Percentiles rank a stretch among this genome's conserved stretches.
Evolutionary conservation across 2,797 vertebrate species (phyloP).

Genomic region (Argentina silus): DNA sequence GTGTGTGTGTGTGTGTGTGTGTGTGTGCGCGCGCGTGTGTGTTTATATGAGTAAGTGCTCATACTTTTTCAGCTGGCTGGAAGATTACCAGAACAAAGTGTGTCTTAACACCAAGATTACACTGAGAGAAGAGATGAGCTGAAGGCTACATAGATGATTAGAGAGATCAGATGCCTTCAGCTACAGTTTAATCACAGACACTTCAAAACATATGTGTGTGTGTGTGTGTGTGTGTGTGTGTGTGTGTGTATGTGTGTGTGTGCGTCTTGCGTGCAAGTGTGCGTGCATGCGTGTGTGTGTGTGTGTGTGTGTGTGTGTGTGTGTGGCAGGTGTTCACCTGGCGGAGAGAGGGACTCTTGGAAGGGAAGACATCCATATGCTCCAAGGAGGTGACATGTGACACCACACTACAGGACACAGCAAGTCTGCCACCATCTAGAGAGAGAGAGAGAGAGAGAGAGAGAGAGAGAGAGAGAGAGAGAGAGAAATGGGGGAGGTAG

Average conservation of each 20-base stretch:
- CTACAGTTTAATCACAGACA: not conserved
- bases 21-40: conserved; percentile 36
- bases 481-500: conserved; percentile 9
- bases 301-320: not conserved
- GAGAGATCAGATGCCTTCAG: conserved; percentile 59
- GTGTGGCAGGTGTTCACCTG: conserved; percentile 85
- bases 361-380: conserved; percentile 85
- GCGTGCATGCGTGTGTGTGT: not conserved
- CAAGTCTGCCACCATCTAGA: conserved; percentile 57
- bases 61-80: conserved; percentile 24
- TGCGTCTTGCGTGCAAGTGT: conserved; percentile 39
- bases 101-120: conserved; percentile 70
- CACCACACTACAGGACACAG: conserved; percentile 65
- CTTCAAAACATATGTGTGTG: not conserved
- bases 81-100: conserved; percentile 56
- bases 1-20: conserved; percentile 38
- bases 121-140: not conserved
- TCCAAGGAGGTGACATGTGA: conserved; percentile 72
- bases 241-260: conserved; percentile 34
- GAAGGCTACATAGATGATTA: conserved; percentile 62
- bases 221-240: conserved; percentile 35
- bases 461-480: conserved; percentile 13
- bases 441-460: not conserved
- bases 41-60: conserved; percentile 37
- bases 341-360: conserved; percentile 75